Conservation (phyloP, 1,140 invertebrate species). For the Lepidurus couesii region DNA sequence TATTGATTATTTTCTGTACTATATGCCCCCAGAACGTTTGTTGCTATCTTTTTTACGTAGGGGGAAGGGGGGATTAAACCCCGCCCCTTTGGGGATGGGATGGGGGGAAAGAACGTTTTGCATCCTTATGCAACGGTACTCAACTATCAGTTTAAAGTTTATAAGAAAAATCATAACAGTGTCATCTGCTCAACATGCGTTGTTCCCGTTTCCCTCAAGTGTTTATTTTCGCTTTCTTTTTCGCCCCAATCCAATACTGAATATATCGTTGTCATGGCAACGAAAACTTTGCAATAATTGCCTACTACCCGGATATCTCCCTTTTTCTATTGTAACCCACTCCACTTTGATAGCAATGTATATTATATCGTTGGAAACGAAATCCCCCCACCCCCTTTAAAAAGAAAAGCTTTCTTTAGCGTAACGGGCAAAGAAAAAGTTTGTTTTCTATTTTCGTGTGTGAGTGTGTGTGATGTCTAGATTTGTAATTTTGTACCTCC, state of each 20-base stretch:
- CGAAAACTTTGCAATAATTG: conserved; percentile 15
- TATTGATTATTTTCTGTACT: no score
- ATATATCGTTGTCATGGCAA: conserved; percentile 1
- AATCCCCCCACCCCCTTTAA: not conserved
- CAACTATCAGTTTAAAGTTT: not conserved
- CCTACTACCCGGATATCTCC: not conserved
- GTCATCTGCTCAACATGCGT: conserved; percentile 8
- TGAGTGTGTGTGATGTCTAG: conserved; percentile 16
- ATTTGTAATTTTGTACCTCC: conserved; percentile 19
- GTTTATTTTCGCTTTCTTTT: not conserved
- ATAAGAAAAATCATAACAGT: not conserved
- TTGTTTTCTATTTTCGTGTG: not conserved
- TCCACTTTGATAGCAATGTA: no score
- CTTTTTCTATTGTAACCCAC: not conserved
- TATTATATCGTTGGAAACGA: not conserved
- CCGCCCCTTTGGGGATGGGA: no score
- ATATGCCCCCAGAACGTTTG: no score
- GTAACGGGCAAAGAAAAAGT: not conserved
- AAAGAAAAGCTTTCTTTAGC: not conserved
- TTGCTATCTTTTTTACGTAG: no score
- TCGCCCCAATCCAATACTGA: not conserved
- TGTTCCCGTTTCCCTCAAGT: not conserved
- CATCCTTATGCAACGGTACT: no score
- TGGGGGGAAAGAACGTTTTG: no score
- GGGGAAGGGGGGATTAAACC: no score